These are phyloP conservation scores for Rhynchomys soricoides DNA, from an alignment of 2,113 vertebrate genomes.

Conservation along the genomic window DNA sequence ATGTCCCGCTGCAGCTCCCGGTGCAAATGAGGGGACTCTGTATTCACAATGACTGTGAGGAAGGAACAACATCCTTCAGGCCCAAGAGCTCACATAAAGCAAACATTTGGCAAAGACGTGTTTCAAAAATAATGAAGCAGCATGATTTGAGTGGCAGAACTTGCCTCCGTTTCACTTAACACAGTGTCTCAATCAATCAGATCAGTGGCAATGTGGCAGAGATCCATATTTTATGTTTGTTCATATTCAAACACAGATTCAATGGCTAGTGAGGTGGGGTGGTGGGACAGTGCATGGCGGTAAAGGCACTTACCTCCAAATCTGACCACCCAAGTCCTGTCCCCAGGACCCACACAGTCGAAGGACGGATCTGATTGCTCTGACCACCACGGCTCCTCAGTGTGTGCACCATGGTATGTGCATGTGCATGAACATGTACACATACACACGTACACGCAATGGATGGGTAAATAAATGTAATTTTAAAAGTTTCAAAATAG, in stretches of 20 bases:
- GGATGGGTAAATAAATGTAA: background rate
- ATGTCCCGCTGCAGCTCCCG: background rate
- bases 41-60: background rate
- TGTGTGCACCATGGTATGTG: background rate
- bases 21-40: background rate
- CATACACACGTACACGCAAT: background rate
- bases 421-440: background rate
- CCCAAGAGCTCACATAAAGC: background rate
- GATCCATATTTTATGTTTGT: slow-evolving; percentile 2
- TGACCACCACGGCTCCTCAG: background rate
- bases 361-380: background rate
- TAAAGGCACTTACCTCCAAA: background rate
- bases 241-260: background rate
- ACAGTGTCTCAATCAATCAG: slow-evolving; percentile 34
- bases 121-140: background rate
- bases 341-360: background rate
- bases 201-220: background rate
- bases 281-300: background rate
- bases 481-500: background rate
- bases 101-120: slow-evolving; percentile 8
- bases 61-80: background rate
- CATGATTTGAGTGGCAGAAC: slow-evolving; percentile 4
- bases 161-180: background rate
- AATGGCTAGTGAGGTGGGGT: background rate
- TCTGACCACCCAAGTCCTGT: background rate